Evolutionary conservation across 2,797 vertebrate species (phyloP).

Genomic region (Myotis myotis): DNA sequence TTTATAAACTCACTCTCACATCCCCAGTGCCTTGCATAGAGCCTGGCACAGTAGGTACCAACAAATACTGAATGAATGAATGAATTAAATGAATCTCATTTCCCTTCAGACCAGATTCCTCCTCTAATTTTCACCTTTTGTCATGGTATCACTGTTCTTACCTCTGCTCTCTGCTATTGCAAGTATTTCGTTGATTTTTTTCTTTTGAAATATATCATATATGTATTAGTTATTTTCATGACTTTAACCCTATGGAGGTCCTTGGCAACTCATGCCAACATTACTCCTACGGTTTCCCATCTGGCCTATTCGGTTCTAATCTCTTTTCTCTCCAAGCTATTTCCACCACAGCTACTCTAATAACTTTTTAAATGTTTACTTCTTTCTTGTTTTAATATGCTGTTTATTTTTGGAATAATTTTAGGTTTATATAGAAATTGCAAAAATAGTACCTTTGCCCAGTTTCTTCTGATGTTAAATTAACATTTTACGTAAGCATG

Average conservation of each 20-base stretch:
- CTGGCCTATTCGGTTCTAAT: not conserved
- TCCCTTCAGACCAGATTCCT: not conserved
- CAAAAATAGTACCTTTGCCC: not conserved
- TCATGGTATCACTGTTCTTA: not conserved
- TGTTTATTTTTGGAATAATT: not conserved
- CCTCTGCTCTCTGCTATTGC: not conserved
- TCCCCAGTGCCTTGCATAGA: not conserved
- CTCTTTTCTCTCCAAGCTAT: not conserved
- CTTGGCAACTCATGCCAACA: not conserved
- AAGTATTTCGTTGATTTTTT: not conserved
- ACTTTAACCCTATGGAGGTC: not conserved
- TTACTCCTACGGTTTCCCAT: not conserved
- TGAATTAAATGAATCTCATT: not conserved
- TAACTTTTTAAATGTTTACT: slow-evolving; percentile 1
- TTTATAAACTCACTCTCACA: not conserved
- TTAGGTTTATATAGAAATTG: slow-evolving; percentile 24
- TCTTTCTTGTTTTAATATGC: slow-evolving; percentile 24
- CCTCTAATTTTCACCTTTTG: not conserved
- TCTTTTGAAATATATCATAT: not conserved
- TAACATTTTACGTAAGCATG: not conserved
- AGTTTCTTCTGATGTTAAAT: not conserved
- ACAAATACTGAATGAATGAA: not conserved
- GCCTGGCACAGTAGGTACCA: not conserved
- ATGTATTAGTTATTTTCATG: not conserved
- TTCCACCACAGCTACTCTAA: not conserved